Percentiles rank a stretch among this genome's conserved stretches.
Evolutionary conservation across 2,797 vertebrate species (phyloP).

Genomic region (Poecilia velifera): DNA sequence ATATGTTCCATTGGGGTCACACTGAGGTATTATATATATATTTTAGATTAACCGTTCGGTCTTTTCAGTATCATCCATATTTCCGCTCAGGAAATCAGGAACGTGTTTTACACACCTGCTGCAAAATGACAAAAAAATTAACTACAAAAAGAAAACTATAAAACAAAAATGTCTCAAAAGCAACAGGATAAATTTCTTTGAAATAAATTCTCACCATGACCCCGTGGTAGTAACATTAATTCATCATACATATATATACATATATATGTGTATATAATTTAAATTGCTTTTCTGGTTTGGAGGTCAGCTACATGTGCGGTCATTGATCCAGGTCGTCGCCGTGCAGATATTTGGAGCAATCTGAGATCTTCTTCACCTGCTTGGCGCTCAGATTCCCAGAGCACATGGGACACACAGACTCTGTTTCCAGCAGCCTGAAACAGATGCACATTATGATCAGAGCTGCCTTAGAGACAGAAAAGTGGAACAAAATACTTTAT

Average conservation of each 20-base stretch:
- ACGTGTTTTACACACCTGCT: neutral
- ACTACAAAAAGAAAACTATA: neutral
- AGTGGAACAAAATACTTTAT: neutral
- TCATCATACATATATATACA: neutral
- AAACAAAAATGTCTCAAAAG: neutral
- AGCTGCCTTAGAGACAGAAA: neutral
- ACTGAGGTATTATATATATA: neutral
- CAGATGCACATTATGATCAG: slow-evolving; percentile 1
- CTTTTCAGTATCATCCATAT: neutral
- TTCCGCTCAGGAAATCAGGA: neutral
- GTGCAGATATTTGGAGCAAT: slow-evolving; percentile 86
- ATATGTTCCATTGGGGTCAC: neutral
- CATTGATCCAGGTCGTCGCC: slow-evolving; percentile 79
- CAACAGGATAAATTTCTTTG: neutral
- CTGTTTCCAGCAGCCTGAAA: slow-evolving; percentile 88
- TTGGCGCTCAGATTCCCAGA: slow-evolving; percentile 81
- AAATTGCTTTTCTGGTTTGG: neutral
- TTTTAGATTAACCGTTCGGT: neutral
- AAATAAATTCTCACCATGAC: neutral
- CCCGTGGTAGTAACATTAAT: neutral
- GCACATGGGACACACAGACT: slow-evolving; percentile 93
- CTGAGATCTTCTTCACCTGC: slow-evolving; percentile 84
- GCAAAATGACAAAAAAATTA: neutral
- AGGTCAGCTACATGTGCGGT: slow-evolving; percentile 5
- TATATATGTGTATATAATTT: neutral